phyloP scores from a whole-genome alignment of 2,888 invertebrate genomes.

The Agrotis clavis region DNA sequence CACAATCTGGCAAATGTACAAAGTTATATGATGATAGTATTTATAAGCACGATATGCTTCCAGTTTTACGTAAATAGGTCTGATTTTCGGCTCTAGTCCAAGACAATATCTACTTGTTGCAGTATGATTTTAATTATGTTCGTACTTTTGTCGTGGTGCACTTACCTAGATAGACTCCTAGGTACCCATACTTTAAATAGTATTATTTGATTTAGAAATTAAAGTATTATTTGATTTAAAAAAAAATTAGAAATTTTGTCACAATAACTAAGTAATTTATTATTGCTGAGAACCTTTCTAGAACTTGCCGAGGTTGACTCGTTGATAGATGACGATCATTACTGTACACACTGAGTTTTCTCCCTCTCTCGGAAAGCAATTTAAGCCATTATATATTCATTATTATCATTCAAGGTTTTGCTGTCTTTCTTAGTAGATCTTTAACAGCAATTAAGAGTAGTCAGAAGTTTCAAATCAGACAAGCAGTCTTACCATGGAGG shows the following conservation, averaged over 20 bases:
- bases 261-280: slow-evolving; percentile 4
- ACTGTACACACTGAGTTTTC: too few species aligned
- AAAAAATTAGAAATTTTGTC: too few species aligned
- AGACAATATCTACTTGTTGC: slow-evolving; percentile 51
- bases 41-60: slow-evolving; percentile 39
- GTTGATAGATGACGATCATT: too few species aligned
- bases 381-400: too few species aligned
- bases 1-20: slow-evolving; percentile 49
- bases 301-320: not conserved
- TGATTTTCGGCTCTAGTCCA: slow-evolving; percentile 62
- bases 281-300: not conserved
- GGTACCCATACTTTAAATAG: not conserved
- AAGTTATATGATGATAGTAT: slow-evolving; percentile 35
- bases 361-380: too few species aligned
- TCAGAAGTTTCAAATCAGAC: too few species aligned
- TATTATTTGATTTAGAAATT: slow-evolving; percentile 1
- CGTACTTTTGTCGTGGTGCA: slow-evolving; percentile 22
- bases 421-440: too few species aligned
- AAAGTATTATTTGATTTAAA: not conserved
- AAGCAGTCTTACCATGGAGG: too few species aligned
- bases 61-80: slow-evolving; percentile 50
- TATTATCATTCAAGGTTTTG: too few species aligned
- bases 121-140: slow-evolving; percentile 35
- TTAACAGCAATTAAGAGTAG: too few species aligned
- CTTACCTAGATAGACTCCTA: not conserved